These are phyloP conservation scores for Coecobrya sp. DNA, from an alignment of 2,888 invertebrate genomes.

Conservation along the genomic window DNA sequence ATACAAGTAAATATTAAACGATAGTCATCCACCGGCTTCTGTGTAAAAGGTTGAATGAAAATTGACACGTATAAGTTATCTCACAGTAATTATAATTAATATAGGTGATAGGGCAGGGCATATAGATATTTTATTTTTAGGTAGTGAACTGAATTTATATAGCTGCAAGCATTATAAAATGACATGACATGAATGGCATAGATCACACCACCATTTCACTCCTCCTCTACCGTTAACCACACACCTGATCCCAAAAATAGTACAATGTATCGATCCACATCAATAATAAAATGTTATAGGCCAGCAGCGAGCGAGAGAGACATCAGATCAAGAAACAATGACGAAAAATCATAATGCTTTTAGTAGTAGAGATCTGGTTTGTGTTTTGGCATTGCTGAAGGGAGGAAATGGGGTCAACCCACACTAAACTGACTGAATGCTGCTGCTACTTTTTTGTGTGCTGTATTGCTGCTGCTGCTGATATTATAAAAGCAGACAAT, in stretches of 20 bases:
- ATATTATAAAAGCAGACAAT: constrained; percentile 42
- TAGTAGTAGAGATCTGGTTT: neutral
- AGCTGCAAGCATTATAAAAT: neutral
- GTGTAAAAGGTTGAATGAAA: neutral
- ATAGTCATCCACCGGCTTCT: neutral
- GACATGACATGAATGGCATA: constrained; percentile 6
- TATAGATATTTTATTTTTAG: neutral
- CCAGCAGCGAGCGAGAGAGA: neutral
- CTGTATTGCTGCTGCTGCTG: neutral
- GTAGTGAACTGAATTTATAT: neutral
- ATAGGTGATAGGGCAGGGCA: neutral
- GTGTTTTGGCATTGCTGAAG: neutral
- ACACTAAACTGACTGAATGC: no score
- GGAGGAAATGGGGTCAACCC: constrained; percentile 14
- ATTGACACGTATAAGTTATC: neutral
- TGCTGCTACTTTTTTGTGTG: neutral
- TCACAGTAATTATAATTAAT: neutral
- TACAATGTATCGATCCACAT: neutral
- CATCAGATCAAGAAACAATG: constrained; percentile 3
- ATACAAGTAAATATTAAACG: neutral
- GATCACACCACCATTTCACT: neutral
- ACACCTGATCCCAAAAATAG: neutral
- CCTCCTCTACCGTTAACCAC: neutral
- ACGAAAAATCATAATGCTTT: neutral
- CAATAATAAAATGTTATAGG: neutral